Evolutionary conservation across 2,888 invertebrate genomes (phyloP).

Genomic region (Leptopilina myrica): DNA sequence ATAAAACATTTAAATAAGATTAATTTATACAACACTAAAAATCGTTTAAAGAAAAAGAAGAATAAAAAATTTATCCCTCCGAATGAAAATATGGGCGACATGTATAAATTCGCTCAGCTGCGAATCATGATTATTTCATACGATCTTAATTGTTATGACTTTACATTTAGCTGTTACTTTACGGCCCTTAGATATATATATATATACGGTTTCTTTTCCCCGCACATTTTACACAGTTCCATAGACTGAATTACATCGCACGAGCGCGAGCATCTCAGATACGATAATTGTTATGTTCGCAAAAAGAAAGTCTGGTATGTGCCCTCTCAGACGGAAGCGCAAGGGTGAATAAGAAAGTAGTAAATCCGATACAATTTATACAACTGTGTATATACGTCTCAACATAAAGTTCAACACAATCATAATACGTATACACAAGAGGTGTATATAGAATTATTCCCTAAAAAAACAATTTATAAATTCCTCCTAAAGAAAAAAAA

Average conservation of each 20-base stretch:
- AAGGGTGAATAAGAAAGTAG: constrained; percentile 57
- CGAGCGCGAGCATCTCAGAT: constrained; percentile 55
- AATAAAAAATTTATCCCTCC: constrained; percentile 10
- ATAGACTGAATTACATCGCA: constrained; percentile 49
- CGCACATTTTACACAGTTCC: constrained; percentile 11
- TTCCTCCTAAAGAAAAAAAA: not conserved
- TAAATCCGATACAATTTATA: constrained; percentile 40
- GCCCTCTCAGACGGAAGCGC: constrained; percentile 50
- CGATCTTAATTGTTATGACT: constrained; percentile 69
- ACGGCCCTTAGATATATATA: not conserved
- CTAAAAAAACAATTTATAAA: not conserved
- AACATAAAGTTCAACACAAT: constrained; percentile 15
- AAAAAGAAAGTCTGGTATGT: constrained; percentile 56
- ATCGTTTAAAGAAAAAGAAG: not conserved
- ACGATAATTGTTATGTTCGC: constrained; percentile 64
- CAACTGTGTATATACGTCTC: not conserved
- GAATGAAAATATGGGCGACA: not conserved
- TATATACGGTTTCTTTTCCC: too few relatives aligned
- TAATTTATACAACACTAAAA: not conserved
- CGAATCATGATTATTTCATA: constrained; percentile 49
- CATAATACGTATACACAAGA: too few relatives aligned
- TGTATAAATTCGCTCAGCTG: not conserved
- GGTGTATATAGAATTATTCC: constrained; percentile 7
- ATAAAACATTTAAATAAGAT: too few relatives aligned
- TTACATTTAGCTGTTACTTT: constrained; percentile 52